These are phyloP conservation scores for Syngnathus acus DNA, from an alignment of 2,797 vertebrate species.

Conservation along the genomic window DNA sequence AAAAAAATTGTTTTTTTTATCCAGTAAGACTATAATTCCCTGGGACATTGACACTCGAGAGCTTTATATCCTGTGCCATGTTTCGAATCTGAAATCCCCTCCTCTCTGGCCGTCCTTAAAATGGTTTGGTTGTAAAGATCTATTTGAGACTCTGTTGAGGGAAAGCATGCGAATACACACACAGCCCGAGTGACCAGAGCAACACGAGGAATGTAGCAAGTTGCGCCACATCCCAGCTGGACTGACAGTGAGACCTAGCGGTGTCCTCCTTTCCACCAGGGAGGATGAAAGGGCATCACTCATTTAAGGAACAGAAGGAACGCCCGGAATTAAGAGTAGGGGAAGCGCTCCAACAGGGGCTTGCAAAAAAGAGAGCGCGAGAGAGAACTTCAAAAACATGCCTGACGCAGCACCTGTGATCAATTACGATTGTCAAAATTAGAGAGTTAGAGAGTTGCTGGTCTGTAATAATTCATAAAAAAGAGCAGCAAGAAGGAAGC, in stretches of 20 bases:
- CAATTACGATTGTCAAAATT: conserved; percentile 68
- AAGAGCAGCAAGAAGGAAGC: conserved; percentile 45
- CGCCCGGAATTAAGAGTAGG: conserved; percentile 64
- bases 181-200: conserved; percentile 65
- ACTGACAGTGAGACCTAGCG: conserved; percentile 58
- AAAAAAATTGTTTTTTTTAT: conserved; percentile 47
- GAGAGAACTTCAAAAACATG: conserved; percentile 55
- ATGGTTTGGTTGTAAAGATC: conserved; percentile 58
- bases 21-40: conserved; percentile 46
- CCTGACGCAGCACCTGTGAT: conserved; percentile 60
- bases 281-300: conserved; percentile 68
- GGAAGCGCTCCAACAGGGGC: conserved; percentile 62
- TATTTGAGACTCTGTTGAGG: conserved; percentile 53
- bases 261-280: conserved; percentile 63
- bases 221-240: conserved; percentile 70
- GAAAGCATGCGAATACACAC: conserved; percentile 40
- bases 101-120: conserved; percentile 58
- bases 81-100: conserved; percentile 67
- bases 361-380: conserved; percentile 22
- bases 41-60: conserved; percentile 54
- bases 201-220: conserved; percentile 65
- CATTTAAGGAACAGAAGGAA: conserved; percentile 58
- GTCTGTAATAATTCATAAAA: conserved; percentile 67
- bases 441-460: conserved; percentile 44
- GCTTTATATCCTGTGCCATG: conserved; percentile 63